Base-by-base conservation (phyloP, 2,797 vertebrate genomes). In the Pyrocephalus nanus region DNA sequence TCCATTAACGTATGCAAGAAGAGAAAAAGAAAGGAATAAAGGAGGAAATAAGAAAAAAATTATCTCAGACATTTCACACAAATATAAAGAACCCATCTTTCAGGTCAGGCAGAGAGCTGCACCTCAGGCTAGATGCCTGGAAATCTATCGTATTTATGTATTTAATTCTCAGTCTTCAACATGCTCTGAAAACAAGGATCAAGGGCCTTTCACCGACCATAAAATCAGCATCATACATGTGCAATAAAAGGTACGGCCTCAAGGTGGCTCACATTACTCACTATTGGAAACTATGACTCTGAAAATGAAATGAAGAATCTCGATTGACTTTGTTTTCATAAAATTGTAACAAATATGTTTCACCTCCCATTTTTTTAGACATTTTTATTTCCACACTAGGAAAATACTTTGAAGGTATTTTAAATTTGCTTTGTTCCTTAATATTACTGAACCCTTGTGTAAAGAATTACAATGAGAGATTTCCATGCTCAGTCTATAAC, bases 251-350 rank as follows among this genome's bases (percentile, higher is more conserved):
- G 34, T 12, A 90, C 0, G 43, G 89, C 96, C 97, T 97, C 97
- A 91, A 94, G 97, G 90, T 98, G 97, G 95, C 97, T 92, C 96
- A 97, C 97, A 88, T 93, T 38, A 51, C 92, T 66, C 90, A 93
- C 47, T 26, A 92, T 82, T 97, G 75, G 94, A 95, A 95, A 66
- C 48, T 4, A 47, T 1, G 72, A 36, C 12, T 3, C 42, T 2
- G 17, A 50, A 67, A 40, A 51, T 1, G 7, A 70, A 92, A 47
- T 30, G 17, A 55, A 13, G 17, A 55, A 13, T 25, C 26, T 53
- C 11, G 3, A 43, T 45, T 71, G 77, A 51, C 13, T 75, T 89
- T 71, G 38, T 64, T 86, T 94, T 45, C 40, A 45, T 67, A 90
- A 84, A 75, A 81, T 22, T 38, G 1, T 15, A 85, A 76, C 51